Conservation (phyloP, 2,797 vertebrate genomes). For the Petrocephalus sullivani region DNA sequence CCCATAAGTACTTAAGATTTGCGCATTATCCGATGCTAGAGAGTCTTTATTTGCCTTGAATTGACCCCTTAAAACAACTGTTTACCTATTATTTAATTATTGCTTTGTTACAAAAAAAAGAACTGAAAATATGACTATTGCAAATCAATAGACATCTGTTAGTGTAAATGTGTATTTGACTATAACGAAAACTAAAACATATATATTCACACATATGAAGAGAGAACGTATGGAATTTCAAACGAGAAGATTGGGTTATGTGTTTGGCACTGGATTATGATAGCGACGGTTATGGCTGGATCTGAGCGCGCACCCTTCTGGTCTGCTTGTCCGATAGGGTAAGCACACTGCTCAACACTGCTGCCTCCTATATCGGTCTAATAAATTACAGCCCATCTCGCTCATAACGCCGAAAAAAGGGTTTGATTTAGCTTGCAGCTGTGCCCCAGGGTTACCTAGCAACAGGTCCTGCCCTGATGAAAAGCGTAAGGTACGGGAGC, state of each 20-base stretch:
- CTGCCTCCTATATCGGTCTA: conserved; percentile 72
- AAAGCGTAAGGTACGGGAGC: conserved; percentile 56
- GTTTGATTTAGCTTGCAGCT: conserved; percentile 71
- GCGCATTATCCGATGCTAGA: neutral
- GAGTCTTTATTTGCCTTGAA: neutral
- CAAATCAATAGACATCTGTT: neutral
- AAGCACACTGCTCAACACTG: conserved; percentile 51
- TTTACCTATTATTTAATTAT: neutral
- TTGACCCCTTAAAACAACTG: neutral
- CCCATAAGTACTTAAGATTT: neutral
- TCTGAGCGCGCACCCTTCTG: conserved; percentile 4
- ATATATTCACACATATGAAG: neutral
- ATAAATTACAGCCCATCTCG: conserved; percentile 77
- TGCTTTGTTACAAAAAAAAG: neutral
- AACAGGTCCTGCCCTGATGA: conserved; percentile 76
- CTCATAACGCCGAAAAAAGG: conserved; percentile 59
- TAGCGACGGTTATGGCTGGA: neutral
- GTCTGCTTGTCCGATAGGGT: conserved; percentile 69
- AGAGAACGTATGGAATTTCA: neutral
- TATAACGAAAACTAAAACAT: neutral
- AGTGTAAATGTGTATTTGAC: neutral
- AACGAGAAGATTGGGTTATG: neutral
- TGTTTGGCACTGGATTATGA: conserved; percentile 8
- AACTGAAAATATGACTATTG: neutral
- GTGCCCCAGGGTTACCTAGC: conserved; percentile 81